Base-by-base conservation (phyloP, 2,888 invertebrate species). In the Ophonus ardosiacus region DNA sequence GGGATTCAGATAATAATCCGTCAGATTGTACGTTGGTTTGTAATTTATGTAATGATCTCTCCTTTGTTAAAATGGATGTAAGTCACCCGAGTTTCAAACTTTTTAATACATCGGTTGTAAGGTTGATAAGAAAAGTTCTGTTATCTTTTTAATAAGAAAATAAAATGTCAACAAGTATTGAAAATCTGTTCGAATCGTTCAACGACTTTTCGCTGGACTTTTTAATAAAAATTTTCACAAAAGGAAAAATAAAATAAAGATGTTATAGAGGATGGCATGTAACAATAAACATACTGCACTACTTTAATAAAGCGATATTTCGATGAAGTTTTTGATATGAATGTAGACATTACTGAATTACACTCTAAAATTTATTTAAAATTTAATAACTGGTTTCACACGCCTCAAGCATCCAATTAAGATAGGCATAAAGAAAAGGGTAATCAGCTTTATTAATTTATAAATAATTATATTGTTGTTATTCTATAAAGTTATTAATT, bases 101-200 rank as follows among this genome's bases (percentile, higher is more conserved):
- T 65, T 65, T 65, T 65, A 65, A 65, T 65, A 65, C 31, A 65
- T 65, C 38, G 21, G 65, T 31, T 65, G 24, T 38, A 65, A 65
- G 31, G 31, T 65, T 65, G 6, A 4, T n/a, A 65, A 65, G 38
- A 21, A 59, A 61, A 61, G 61, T 61, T 61, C 10, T 61, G 31
- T 65, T 65, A 31, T 24, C 65, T 21, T 65, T 65, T 38, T 65
- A 65, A 24, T 65, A 65, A 65, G 38, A 65, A 65, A 38, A 65
- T 65, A 65, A 65, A 65, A 24, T 65, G 65, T 24, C 65, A 65
- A 65, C 65, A 24, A 43, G 43, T 65, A 65, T 65, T 65, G 65
- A 38, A 65, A n/a, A 38, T 8, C 10, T 65, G 31, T 65, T 65
- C 24, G 65, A 65, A 24, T 24, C 65, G 65, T 31, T 65, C 65